Conservation (phyloP, 2,113 vertebrate species). For the Hoplias malabaricus region DNA sequence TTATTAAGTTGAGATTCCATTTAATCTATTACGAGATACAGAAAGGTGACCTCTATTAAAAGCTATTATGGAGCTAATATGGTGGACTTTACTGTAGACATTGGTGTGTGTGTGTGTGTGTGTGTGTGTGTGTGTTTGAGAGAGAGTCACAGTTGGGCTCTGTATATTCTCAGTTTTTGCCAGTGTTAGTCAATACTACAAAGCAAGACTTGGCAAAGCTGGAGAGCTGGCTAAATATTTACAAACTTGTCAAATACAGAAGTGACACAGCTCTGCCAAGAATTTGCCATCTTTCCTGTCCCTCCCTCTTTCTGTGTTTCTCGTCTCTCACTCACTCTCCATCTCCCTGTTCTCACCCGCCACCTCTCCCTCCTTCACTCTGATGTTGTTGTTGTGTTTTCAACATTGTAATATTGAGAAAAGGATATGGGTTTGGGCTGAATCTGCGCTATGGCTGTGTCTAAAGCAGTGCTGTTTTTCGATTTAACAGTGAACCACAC, state of each 20-base stretch:
- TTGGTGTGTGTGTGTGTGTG: neutral
- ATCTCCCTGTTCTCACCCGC: no score
- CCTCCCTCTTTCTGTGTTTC: neutral
- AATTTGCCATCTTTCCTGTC: conserved; percentile 5
- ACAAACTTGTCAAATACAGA: conserved; percentile 41
- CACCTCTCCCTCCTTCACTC: neutral
- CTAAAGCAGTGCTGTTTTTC: neutral
- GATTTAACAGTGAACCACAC: neutral
- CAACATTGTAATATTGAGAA: neutral
- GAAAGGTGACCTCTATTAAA: conserved; percentile 33
- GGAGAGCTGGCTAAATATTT: conserved; percentile 32
- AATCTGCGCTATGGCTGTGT: neutral
- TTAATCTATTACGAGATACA: conserved; percentile 32
- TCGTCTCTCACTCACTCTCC: no score
- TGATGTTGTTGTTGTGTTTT: neutral
- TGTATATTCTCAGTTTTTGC: conserved; percentile 12
- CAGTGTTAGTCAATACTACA: conserved; percentile 38
- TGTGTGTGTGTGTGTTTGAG: conserved; percentile 28
- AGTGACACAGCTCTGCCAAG: conserved; percentile 23
- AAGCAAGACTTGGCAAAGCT: conserved; percentile 31
- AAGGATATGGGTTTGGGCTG: neutral
- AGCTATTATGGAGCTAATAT: conserved; percentile 39
- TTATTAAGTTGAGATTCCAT: conserved; percentile 27
- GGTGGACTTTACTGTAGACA: neutral
- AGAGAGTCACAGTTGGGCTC: conserved; percentile 19